Evolutionary conservation across 1,140 invertebrate species (phyloP).

Genomic region (Littorina saxatilis): DNA sequence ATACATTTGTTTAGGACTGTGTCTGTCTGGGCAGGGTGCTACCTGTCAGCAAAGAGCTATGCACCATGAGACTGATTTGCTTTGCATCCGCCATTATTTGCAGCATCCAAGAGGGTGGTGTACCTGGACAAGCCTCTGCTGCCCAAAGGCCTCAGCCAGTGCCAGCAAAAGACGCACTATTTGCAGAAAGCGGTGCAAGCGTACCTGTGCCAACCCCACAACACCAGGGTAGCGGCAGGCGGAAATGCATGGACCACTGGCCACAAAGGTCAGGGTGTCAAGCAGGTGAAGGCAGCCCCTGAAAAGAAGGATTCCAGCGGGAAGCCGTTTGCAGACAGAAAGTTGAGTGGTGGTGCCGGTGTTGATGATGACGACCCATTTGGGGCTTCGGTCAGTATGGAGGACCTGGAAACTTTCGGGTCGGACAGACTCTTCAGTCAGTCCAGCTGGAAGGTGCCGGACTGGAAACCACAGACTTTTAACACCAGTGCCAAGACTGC

Average conservation of each 20-base stretch:
- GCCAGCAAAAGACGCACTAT: slow-evolving; percentile 22
- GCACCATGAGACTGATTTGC: too few relatives aligned
- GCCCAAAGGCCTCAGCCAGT: neutral
- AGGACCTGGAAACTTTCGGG: slow-evolving; percentile 28
- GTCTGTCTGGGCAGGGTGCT: too few relatives aligned
- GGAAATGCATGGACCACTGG: neutral
- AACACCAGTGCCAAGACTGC: too few relatives aligned
- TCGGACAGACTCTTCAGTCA: slow-evolving; percentile 9
- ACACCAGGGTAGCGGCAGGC: neutral
- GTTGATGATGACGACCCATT: slow-evolving; percentile 4
- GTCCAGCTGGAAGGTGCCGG: neutral
- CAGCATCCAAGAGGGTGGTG: slow-evolving; percentile 24
- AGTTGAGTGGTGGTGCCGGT: too few relatives aligned
- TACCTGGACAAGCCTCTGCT: slow-evolving; percentile 37
- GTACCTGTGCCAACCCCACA: slow-evolving; percentile 19
- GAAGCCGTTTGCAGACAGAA: neutral
- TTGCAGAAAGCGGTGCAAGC: slow-evolving; percentile 11
- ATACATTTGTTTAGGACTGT: too few relatives aligned
- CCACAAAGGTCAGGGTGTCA: neutral
- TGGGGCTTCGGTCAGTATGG: slow-evolving; percentile 9
- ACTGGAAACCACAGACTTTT: neutral
- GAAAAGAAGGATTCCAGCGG: too few relatives aligned
- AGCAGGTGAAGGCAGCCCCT: neutral
- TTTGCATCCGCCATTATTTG: too few relatives aligned
- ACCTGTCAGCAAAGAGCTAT: too few relatives aligned